A percentile compares a stretch with the other conserved stretches of the same genome.
These are phyloP conservation scores for Tetrapedia diversipes DNA, from an alignment of 2,888 invertebrate species.

Conservation along the genomic window DNA sequence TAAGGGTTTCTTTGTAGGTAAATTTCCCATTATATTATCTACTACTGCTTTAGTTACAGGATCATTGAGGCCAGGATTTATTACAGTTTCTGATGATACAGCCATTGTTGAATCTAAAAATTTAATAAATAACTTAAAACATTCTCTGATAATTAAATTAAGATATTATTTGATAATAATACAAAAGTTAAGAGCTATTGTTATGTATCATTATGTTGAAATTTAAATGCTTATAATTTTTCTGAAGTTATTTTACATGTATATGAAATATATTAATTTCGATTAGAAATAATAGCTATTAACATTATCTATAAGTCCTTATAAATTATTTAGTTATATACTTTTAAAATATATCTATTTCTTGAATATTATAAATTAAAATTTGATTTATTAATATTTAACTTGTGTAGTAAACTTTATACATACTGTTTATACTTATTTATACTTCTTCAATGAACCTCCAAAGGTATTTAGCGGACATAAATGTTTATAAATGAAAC, in stretches of 20 bases:
- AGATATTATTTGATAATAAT: not conserved
- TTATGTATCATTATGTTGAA: not conserved
- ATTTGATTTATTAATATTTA: not conserved
- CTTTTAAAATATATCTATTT: constrained; percentile 8
- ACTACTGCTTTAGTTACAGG: constrained; percentile 83
- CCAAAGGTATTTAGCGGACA: constrained; percentile 30
- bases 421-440: too few relatives aligned
- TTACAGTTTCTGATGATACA: constrained; percentile 66
- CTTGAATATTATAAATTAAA: not conserved
- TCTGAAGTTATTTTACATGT: not conserved
- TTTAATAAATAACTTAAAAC: constrained; percentile 8
- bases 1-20: constrained; percentile 82
- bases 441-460: constrained; percentile 34
- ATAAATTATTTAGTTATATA: constrained; percentile 12
- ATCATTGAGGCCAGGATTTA: constrained; percentile 75
- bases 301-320: not conserved
- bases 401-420: not conserved
- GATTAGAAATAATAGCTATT: constrained; percentile 5
- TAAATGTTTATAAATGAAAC: constrained; percentile 51
- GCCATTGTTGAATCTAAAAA: constrained; percentile 67
- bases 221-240: not conserved
- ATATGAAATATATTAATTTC: not conserved
- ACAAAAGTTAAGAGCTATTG: not conserved
- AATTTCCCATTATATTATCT: constrained; percentile 83
- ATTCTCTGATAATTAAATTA: not conserved